Evolutionary conservation across 2,888 invertebrate species (phyloP), one percentile per base, ranked within the genome.

Genomic region (Acleris literana): DNA sequence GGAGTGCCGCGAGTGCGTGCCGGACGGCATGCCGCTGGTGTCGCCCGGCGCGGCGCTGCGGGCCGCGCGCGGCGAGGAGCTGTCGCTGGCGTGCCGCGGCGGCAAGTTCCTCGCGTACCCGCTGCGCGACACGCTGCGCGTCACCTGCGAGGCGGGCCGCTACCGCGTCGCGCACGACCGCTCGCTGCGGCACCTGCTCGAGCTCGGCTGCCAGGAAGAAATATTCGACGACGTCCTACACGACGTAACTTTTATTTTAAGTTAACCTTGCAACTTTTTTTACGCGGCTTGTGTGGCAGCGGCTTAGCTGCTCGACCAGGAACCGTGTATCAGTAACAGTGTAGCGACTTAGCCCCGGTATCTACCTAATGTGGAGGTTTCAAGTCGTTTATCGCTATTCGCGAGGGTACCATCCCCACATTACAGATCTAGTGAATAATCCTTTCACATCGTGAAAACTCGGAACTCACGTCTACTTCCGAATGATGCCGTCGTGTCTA

Each of bases 11-110:
- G 92, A 91, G 78, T 93, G 93, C 78, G 58, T 90, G 64, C 92
- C 93, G 52, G 92, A 92, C 70, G 78, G 88, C 84, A 86, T 90
- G 87, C 90, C 93, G 72, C 74, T 86, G 74, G 87, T 93, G 83
- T 78, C 81, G 76, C 84, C 88, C 61, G 81, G 84, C 61, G 58
- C 76, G 78, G 33, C 71, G 39, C 70, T 92, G 70, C 43, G 17
- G 5, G 81, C 75, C 69, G 63, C 74, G 58, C 48, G 72, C 55
- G 91, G 90, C 64, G 89, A 75, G 53, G 81, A 79, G 80, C 69
- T 88, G 67, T 44, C 68, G 73, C 82, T 93, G 70, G 73, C 80
- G 68, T 93, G 93, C 77, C 83, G 81, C 73, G 83, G 77, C 70
- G 87, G 88, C 68, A 73, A 74, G 69, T 87, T 92, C 83, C 81